Evolutionary conservation across 2,888 invertebrate genomes (phyloP).

Genomic region (Cryptus armator): DNA sequence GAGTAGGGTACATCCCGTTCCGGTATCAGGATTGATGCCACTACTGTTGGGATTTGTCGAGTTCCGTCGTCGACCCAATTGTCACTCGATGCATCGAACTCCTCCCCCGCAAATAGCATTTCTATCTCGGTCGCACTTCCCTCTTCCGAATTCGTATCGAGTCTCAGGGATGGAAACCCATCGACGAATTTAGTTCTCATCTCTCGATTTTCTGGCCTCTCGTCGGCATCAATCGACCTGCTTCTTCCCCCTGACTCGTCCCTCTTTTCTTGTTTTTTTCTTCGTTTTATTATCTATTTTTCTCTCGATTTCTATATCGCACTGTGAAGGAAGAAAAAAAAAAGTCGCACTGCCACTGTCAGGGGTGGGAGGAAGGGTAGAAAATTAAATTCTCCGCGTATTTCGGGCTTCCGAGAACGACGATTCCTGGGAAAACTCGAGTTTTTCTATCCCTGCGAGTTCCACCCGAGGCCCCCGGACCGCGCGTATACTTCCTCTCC

Average conservation of each 20-base stretch:
- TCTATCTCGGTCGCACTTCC: slow-evolving; percentile 20
- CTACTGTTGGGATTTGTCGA: slow-evolving; percentile 53
- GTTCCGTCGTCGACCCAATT: slow-evolving; percentile 65
- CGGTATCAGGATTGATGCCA: slow-evolving; percentile 17
- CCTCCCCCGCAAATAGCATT: slow-evolving; percentile 49
- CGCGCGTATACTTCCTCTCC: slow-evolving; percentile 40
- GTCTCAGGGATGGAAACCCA: slow-evolving; percentile 22
- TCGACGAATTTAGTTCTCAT: slow-evolving; percentile 54
- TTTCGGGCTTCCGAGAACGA: slow-evolving; percentile 52
- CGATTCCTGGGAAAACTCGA: slow-evolving; percentile 38
- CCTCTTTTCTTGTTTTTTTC: not conserved
- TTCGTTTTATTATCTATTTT: slow-evolving; percentile 14
- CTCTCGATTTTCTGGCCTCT: slow-evolving; percentile 27
- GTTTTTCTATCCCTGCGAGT: slow-evolving; percentile 32
- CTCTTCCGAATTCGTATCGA: slow-evolving; percentile 41
- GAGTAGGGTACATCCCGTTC: slow-evolving; percentile 25
- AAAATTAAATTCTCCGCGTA: slow-evolving; percentile 67
- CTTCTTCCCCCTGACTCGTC: not conserved
- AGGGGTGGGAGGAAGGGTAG: slow-evolving; percentile 12
- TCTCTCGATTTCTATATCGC: slow-evolving; percentile 54
- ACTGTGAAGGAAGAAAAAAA: slow-evolving; percentile 27
- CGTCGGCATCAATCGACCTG: slow-evolving; percentile 50
- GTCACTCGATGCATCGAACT: slow-evolving; percentile 66
- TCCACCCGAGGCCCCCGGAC: not conserved
- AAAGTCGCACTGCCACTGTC: slow-evolving; percentile 12